Conservation (phyloP, 2,888 invertebrate species). For the Drosophila dives region DNA sequence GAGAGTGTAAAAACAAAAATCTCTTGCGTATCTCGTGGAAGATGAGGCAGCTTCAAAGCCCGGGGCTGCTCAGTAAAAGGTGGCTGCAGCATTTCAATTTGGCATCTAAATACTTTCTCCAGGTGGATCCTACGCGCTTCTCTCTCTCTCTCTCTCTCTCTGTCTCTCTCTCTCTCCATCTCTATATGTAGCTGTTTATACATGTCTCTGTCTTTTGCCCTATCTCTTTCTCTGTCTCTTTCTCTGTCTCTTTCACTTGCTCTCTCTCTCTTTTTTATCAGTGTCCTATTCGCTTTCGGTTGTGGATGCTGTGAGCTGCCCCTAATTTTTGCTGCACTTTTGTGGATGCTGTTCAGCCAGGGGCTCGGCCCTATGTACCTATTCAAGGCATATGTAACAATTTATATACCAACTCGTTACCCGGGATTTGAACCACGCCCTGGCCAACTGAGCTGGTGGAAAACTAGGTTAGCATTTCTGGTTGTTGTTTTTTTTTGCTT, state of each 20-base stretch:
- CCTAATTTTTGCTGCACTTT: conserved; percentile 64
- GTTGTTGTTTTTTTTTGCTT: background rate
- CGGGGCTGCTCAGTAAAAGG: conserved; percentile 29
- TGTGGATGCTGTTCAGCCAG: conserved; percentile 68
- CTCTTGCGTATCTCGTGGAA: conserved; percentile 8
- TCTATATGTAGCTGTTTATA: background rate
- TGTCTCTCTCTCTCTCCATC: background rate
- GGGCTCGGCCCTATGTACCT: conserved; percentile 28
- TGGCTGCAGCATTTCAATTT: conserved; percentile 29
- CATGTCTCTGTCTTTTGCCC: background rate
- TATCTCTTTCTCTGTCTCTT: background rate
- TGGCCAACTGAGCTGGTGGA: conserved; percentile 67
- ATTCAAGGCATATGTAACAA: conserved; percentile 18
- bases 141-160: background rate
- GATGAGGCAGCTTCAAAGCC: conserved; percentile 10
- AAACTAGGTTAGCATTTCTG: conserved; percentile 69
- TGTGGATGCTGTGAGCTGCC: conserved; percentile 65
- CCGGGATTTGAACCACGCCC: conserved; percentile 80
- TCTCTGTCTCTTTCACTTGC: conserved; percentile 1
- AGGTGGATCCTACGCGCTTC: background rate
- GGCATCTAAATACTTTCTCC: conserved; percentile 47
- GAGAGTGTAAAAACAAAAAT: conserved; percentile 3
- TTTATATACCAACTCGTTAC: conserved; percentile 58
- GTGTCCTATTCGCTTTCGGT: background rate
- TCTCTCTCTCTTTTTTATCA: background rate